Percentiles rank a stretch among this genome's conserved stretches.
phyloP scores from a whole-genome alignment of 37 sponge, comb jelly and placozoan genomes.

The Hexactinellida sp. region DNA sequence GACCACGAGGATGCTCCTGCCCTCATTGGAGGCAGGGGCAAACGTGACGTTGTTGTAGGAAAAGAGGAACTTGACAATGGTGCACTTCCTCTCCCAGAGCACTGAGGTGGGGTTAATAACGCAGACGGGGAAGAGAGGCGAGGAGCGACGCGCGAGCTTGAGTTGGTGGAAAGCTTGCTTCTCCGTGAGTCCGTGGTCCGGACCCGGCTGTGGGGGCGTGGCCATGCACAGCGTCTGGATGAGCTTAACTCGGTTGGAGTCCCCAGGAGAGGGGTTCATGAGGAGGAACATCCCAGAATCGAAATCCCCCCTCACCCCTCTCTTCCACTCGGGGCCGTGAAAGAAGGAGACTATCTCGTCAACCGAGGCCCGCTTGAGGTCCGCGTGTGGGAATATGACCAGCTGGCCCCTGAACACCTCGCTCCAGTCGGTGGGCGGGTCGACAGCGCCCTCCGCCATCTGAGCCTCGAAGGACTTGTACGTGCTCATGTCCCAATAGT shows the following conservation, averaged over 20 bases:
- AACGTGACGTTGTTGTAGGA: background rate
- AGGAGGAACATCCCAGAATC: constrained; percentile 26
- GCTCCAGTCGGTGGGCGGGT: constrained; percentile 10
- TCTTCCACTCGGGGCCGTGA: background rate
- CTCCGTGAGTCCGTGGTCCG: background rate
- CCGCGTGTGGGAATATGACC: constrained; percentile 24
- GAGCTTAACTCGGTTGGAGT: background rate
- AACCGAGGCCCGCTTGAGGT: background rate
- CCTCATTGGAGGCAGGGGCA: background rate
- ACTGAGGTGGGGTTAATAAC: background rate
- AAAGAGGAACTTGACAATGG: background rate
- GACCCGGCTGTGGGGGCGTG: background rate
- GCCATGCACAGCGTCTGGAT: background rate
- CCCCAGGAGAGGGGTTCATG: background rate
- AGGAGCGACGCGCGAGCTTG: background rate
- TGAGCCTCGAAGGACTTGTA: constrained; percentile 16
- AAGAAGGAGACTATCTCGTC: constrained; percentile 18
- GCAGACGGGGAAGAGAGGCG: background rate
- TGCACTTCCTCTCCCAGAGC: background rate
- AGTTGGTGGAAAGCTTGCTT: background rate
- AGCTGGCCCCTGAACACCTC: constrained; percentile 16
- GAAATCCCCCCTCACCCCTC: background rate
- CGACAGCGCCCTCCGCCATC: background rate
- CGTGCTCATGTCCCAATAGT: constrained; percentile 47
- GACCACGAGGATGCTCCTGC: background rate